Evolutionary conservation across 1,140 invertebrate species (phyloP), one percentile per base, ranked within the genome.

Genomic region (Scaptomyza montana): DNA sequence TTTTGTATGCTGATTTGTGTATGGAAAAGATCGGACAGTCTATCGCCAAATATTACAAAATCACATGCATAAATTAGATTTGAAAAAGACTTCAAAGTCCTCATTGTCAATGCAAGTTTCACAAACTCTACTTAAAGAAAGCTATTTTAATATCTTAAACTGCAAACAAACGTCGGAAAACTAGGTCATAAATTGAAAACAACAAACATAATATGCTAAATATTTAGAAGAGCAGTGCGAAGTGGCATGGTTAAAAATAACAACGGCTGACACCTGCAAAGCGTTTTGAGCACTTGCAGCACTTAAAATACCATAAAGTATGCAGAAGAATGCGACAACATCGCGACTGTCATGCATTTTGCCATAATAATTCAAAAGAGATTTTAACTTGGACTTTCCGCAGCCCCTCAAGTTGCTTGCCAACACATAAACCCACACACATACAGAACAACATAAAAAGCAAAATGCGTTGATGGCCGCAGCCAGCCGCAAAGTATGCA

Each of bases 311-410:
- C 71, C 73, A 84, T 84, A 77, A 86, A 77, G 77, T 74, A 86
- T 86, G 80, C 80, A 84, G 66, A 49, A 84, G 76, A 79, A 72
- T 72, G 80, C 72, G 67, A 80, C 80, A 75, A 80, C 65, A 78
- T 56, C 62, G 74, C 78, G 70, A 77, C 61, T 85, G 80, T 80
- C 73, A 63, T 62, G 68, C 62, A 68, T 75, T 82, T 73, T 87
- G 77, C 72, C 71, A 82, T 71, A 86, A 87, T 87, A 87, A 87
- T 87, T 87, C 84, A 87, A 87, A 87, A 79, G 84, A 87, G 84
- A 89, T 87, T 87, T 87, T 80, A 89, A 87, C 78, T 77, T 74
- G 64, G 62, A 41, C 75, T 12, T 25, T 25, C 21, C 21, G 21
- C 21, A 25, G 2, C 28, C 39, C 12, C 10, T 36, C 13, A 25